Evolutionary conservation across 2,113 vertebrate species (phyloP).

Genomic region (Campylomormyrus numenius): DNA sequence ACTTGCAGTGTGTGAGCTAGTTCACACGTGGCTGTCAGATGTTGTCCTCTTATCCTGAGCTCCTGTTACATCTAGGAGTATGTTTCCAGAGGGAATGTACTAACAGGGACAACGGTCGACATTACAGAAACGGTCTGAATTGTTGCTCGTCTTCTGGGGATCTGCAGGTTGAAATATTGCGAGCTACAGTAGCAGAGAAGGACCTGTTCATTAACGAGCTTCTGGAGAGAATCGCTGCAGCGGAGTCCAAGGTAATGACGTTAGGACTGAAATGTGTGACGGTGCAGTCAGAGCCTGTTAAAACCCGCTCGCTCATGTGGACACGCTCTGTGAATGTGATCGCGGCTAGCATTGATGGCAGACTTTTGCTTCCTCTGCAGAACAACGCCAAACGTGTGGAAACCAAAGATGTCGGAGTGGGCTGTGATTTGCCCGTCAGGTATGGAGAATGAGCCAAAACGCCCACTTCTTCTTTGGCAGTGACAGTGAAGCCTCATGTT

Average conservation of each 20-base stretch:
- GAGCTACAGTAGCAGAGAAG: constrained; percentile 83
- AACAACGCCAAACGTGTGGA: constrained; percentile 48
- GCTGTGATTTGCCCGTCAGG: constrained; percentile 77
- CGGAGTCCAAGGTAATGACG: constrained; percentile 91
- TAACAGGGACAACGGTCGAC: background rate
- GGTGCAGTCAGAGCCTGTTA: background rate
- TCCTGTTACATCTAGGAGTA: background rate
- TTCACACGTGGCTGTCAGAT: background rate
- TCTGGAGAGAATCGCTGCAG: constrained; percentile 88
- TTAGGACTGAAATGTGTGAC: background rate
- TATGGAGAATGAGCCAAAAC: constrained; percentile 46
- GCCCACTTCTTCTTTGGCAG: background rate
- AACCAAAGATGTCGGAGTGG: constrained; percentile 77
- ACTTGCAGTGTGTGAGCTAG: background rate
- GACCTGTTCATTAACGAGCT: constrained; percentile 90
- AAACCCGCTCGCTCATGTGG: background rate
- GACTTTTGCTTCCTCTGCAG: constrained; percentile 81
- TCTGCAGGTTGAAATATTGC: constrained; percentile 76
- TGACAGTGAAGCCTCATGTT: background rate
- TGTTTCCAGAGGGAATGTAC: background rate
- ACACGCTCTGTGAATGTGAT: background rate
- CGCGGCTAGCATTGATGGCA: constrained; percentile 70
- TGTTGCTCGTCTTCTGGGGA: background rate
- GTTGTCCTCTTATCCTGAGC: background rate
- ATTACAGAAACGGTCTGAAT: background rate